Evolutionary conservation across 2,888 invertebrate genomes (phyloP).

Genomic region (Germaria angustata): DNA sequence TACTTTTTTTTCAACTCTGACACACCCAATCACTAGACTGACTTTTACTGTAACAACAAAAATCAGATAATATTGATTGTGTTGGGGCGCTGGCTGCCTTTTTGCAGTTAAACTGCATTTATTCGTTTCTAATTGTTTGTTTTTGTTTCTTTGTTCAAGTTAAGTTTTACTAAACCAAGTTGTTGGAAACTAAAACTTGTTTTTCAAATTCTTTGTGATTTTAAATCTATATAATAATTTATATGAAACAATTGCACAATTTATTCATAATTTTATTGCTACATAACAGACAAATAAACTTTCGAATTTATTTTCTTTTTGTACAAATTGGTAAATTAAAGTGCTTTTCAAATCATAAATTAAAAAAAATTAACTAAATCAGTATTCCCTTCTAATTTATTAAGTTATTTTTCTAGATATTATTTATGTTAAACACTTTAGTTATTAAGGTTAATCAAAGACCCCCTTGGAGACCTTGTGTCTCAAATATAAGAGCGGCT

Average conservation of each 20-base stretch:
- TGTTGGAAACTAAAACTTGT: constrained; percentile 48
- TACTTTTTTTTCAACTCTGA: constrained; percentile 35
- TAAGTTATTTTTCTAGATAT: neutral
- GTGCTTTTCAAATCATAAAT: neutral
- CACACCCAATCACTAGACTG: constrained; percentile 57
- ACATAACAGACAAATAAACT: constrained; percentile 39
- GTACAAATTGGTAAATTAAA: constrained; percentile 30
- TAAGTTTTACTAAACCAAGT: constrained; percentile 57
- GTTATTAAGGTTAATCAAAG: constrained; percentile 57
- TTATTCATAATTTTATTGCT: constrained; percentile 52
- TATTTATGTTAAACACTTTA: constrained; percentile 31
- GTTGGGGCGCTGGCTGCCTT: constrained; percentile 37
- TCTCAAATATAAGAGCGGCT: neutral
- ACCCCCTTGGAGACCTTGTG: constrained; percentile 45
- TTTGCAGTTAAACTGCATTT: constrained; percentile 36
- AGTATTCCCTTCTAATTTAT: constrained; percentile 39
- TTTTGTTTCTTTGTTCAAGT: constrained; percentile 17
- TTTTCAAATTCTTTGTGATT: constrained; percentile 40
- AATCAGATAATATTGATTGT: constrained; percentile 26
- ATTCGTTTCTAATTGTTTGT: constrained; percentile 23
- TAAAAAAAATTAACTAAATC: neutral
- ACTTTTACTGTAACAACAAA: neutral
- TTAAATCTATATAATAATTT: neutral
- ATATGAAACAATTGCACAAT: constrained; percentile 33
- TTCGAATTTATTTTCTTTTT: constrained; percentile 33